phyloP scores from a whole-genome alignment of 2,113 vertebrate genomes.

The Ceratotherium simum region DNA sequence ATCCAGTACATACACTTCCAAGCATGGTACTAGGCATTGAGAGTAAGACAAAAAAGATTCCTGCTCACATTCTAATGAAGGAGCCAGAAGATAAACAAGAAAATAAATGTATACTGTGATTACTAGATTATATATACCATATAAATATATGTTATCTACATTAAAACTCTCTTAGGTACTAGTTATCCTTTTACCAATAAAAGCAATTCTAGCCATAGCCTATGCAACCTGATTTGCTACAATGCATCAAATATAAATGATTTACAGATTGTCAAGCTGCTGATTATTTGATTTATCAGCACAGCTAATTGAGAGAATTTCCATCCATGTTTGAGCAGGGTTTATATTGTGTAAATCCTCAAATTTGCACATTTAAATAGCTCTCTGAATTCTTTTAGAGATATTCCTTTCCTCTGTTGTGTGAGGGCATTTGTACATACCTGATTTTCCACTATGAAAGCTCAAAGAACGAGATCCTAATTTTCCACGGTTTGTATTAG shows the following conservation, averaged over 20 bases:
- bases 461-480: neutral
- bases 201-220: neutral
- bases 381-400: neutral
- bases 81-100: neutral
- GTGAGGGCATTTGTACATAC: neutral
- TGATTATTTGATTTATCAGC: neutral
- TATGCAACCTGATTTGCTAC: neutral
- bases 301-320: neutral
- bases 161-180: neutral
- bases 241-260: neutral
- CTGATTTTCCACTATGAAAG: neutral
- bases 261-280: neutral
- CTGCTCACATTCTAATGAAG: neutral
- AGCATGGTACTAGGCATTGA: neutral
- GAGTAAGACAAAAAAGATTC: neutral
- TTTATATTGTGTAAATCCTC: neutral
- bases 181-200: neutral
- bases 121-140: neutral
- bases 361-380: neutral
- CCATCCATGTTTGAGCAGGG: neutral
- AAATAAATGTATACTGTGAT: neutral
- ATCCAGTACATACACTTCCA: neutral
- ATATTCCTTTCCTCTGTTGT: neutral
- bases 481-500: neutral
- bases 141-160: neutral